phyloP scores from a whole-genome alignment of 2,888 invertebrate species.

The Hypsopygia costalis region DNA sequence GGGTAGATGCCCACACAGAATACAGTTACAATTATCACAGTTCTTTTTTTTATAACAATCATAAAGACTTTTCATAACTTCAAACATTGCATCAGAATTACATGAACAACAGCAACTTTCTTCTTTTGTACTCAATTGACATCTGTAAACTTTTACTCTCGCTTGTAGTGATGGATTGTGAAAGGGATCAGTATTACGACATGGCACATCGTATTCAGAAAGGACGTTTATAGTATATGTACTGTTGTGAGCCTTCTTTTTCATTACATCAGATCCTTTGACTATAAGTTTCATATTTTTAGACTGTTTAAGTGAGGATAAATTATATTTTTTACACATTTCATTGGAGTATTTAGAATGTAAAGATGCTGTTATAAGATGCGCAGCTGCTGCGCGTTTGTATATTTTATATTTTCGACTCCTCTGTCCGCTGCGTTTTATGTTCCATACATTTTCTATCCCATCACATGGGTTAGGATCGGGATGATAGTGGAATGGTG shows the following conservation, averaged over 20 bases:
- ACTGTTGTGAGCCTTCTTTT: constrained; percentile 17
- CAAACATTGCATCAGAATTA: constrained; percentile 65
- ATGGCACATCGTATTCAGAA: constrained; percentile 17
- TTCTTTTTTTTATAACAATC: constrained; percentile 63
- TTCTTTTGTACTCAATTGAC: constrained; percentile 37
- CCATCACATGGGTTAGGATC: no score
- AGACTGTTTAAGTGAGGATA: not conserved
- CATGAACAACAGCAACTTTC: constrained; percentile 53
- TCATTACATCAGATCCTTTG: constrained; percentile 17
- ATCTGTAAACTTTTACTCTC: constrained; percentile 32
- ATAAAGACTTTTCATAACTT: constrained; percentile 64
- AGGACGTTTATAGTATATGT: constrained; percentile 23
- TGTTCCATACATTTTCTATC: no score
- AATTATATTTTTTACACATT: not conserved
- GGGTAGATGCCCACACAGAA: constrained; percentile 49
- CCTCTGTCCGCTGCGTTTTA: no score
- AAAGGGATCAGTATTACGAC: constrained; percentile 10
- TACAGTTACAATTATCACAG: constrained; percentile 54
- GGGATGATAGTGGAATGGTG: no score
- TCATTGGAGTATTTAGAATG: no score
- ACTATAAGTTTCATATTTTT: constrained; percentile 7
- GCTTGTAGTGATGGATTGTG: constrained; percentile 8
- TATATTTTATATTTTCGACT: no score
- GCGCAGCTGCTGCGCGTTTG: no score
- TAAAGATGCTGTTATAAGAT: no score